Evolutionary conservation across 2,797 vertebrate species (phyloP), one percentile per base, ranked within the genome.

Genomic region (Fringilla coelebs): DNA sequence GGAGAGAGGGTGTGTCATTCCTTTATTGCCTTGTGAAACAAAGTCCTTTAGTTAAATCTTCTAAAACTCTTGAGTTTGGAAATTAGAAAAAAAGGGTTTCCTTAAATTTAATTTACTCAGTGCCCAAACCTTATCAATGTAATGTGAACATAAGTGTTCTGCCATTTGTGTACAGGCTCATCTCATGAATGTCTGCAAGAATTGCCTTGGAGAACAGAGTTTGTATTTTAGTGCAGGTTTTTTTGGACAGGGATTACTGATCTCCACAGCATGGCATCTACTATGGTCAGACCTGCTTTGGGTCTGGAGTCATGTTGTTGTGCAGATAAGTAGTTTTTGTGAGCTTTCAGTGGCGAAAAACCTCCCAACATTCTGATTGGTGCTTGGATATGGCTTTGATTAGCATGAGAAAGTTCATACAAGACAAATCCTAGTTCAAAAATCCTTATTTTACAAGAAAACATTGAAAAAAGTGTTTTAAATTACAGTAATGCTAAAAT

Each of bases 351-450:
- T 72, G 28, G 19, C 0, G 1, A 31, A 79, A 57, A 80, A 36
- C 3, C 0, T 55, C 9, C 18, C 25, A 77, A 0, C 5, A 2
- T 77, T 93, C 48, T 55, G 34, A 57, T 9, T 46, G 4, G 12
- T 79, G 51, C 67, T 81, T 94, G 45, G 3, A 26, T 73, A 28
- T 90, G 21, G 7, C 70, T 89, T 19, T 48, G 38, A 68, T 79
- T 76, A 26, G 13, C 13, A 11, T 61, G 34, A 29, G 29, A 67
- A 45, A 34, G 18, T 76, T 90, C 0, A 2, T 52, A n/a, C 34
- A 74, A 60, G 77, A 70, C 10, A 49, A 70, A 77, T 87, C 29
- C 25, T 62, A 32, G 45, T 52, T 92, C 11, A 79, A 49, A 79
- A 87, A 54, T 36, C 8, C 25, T 24, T 11, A 77, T 85, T 92